Evolutionary conservation across 2,113 vertebrate genomes (phyloP).

Genomic region (Urocynchramus pylzowi): DNA sequence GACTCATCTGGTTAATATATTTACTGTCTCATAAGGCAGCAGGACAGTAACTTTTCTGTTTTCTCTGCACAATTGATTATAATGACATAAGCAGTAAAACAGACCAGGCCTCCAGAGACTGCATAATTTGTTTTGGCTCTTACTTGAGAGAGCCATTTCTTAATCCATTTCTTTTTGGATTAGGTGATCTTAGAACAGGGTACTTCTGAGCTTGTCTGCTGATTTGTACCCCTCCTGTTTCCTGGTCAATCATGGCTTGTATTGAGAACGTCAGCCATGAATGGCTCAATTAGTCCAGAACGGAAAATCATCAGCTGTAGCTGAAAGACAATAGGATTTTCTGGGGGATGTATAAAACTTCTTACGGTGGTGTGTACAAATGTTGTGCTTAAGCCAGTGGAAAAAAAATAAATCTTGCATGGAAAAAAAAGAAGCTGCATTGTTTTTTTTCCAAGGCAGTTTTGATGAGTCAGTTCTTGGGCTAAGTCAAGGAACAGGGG

Average conservation of each 20-base stretch:
- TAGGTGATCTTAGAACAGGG: slow-evolving; percentile 15
- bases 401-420: not conserved
- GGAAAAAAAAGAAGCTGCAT: not conserved
- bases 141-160: too few species aligned
- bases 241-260: not conserved
- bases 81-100: slow-evolving; percentile 53
- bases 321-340: slow-evolving; percentile 28
- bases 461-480: slow-evolving; percentile 45
- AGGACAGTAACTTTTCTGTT: slow-evolving; percentile 47
- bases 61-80: slow-evolving; percentile 33
- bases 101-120: not conserved
- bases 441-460: not conserved
- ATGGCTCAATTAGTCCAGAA: not conserved
- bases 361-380: not conserved
- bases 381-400: not conserved
- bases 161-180: not conserved
- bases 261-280: not conserved
- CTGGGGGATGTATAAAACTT: not conserved
- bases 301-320: not conserved
- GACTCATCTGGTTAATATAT: slow-evolving; percentile 57
- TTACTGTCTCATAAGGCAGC: slow-evolving; percentile 41
- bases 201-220: not conserved
- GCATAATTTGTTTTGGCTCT: slow-evolving; percentile 40
- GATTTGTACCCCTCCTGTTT: slow-evolving; percentile 6
- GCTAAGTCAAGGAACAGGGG: slow-evolving; percentile 12